A percentile compares a stretch with the other conserved stretches of the same genome.
Conservation (phyloP, 2,113 vertebrate genomes). For the Pseudorhombus dupliciocellatus region DNA sequence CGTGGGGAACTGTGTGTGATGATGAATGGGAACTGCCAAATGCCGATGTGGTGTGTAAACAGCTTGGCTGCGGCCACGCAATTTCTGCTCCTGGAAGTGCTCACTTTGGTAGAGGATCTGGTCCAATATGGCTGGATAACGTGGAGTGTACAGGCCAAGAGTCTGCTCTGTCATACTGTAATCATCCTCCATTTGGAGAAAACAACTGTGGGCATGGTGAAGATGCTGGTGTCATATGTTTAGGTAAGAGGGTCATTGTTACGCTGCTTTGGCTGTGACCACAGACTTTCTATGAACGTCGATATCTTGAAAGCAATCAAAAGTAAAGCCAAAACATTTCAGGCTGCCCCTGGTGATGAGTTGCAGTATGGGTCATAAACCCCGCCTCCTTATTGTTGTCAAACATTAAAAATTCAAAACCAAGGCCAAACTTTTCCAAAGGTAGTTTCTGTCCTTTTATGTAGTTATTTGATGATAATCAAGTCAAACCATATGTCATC, state of each 20-base stretch:
- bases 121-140: constrained; percentile 74
- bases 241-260: constrained; percentile 51
- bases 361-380: too few species aligned
- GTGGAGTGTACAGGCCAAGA: constrained; percentile 68
- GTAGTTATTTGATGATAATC: too few species aligned
- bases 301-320: neutral
- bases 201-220: constrained; percentile 73
- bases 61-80: constrained; percentile 66
- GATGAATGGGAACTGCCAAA: constrained; percentile 57
- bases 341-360: too few species aligned
- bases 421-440: too few species aligned
- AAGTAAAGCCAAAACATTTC: neutral
- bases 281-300: neutral
- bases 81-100: constrained; percentile 47
- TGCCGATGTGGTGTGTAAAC: constrained; percentile 65
- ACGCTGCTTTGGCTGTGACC: neutral
- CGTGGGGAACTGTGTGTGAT: constrained; percentile 75
- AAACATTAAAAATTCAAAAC: too few species aligned
- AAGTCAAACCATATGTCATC: too few species aligned
- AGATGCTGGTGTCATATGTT: constrained; percentile 74
- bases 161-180: constrained; percentile 56
- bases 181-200: constrained; percentile 52
- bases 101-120: constrained; percentile 68
- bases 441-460: too few species aligned
- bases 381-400: too few species aligned